Percentiles rank a stretch among this genome's conserved stretches.
Conservation (phyloP, 2,888 invertebrate species). For the Petrophora chlorosata region DNA sequence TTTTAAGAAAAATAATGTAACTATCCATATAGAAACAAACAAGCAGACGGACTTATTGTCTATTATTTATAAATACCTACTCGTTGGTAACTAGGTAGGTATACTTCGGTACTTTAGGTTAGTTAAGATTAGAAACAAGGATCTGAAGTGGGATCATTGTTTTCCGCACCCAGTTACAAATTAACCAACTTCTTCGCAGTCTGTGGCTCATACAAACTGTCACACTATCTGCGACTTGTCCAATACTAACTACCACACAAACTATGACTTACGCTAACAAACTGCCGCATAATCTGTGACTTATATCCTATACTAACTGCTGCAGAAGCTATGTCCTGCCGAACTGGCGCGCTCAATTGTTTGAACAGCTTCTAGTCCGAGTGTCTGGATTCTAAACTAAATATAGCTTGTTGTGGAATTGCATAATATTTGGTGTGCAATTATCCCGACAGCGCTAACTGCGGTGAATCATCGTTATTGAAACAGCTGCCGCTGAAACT, state of each 20-base stretch:
- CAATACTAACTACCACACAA: neutral
- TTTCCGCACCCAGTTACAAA: neutral
- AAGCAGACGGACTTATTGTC: no score
- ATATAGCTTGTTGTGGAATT: neutral
- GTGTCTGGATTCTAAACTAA: neutral
- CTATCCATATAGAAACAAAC: no score
- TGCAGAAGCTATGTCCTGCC: neutral
- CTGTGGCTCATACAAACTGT: neutral
- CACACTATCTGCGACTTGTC: neutral
- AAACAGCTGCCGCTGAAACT: neutral
- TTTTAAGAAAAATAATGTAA: no score
- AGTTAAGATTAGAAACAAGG: neutral
- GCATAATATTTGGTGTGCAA: slow-evolving; percentile 4
- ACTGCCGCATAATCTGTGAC: neutral
- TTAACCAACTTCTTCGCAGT: neutral
- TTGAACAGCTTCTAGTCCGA: neutral
- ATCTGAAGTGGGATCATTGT: no score
- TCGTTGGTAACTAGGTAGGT: no score
- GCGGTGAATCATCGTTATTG: neutral
- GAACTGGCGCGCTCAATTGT: neutral
- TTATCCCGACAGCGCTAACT: neutral
- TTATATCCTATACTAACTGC: neutral
- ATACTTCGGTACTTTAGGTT: no score
- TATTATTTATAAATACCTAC: no score
- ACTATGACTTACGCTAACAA: neutral